Conservation (phyloP, 1,140 invertebrate species). For the Brachionus manjavacas region DNA sequence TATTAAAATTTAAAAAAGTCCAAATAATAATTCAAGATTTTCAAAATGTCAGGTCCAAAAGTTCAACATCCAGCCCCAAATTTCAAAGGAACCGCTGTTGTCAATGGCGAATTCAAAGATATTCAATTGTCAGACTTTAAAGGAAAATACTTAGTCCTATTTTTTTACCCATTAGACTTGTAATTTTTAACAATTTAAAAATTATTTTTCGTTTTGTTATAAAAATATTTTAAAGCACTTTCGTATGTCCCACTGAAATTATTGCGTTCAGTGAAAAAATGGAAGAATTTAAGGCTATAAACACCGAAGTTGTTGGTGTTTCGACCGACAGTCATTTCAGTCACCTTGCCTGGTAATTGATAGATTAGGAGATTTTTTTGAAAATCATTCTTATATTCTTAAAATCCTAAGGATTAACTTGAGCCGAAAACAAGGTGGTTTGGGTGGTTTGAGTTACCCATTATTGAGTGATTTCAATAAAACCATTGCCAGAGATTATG, state of each 20-base stretch:
- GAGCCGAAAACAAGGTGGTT: conserved; percentile 70
- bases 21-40: background rate
- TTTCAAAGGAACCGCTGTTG: conserved; percentile 75
- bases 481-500: conserved; percentile 76
- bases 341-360: conserved; percentile 69
- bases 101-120: conserved; percentile 84
- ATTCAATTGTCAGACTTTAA: conserved; percentile 79
- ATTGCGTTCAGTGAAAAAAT: conserved; percentile 85
- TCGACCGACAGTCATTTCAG: conserved; percentile 92
- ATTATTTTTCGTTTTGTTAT: too few species aligned
- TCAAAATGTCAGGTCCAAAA: conserved; percentile 11
- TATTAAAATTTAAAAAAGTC: background rate
- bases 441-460: conserved; percentile 83
- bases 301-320: conserved; percentile 80
- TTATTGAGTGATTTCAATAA: conserved; percentile 86
- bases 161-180: conserved; percentile 94
- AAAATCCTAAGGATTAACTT: conserved; percentile 21
- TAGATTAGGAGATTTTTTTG: too few species aligned
- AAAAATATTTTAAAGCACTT: conserved; percentile 62
- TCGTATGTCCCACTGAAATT: conserved; percentile 93
- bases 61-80: conserved; percentile 64
- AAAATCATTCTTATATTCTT: background rate
- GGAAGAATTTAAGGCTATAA: conserved; percentile 77
- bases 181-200: background rate
- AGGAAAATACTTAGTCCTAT: conserved; percentile 89